These are phyloP conservation scores for Bubo scandiacus DNA, from an alignment of 2,113 vertebrate genomes.

Conservation along the genomic window DNA sequence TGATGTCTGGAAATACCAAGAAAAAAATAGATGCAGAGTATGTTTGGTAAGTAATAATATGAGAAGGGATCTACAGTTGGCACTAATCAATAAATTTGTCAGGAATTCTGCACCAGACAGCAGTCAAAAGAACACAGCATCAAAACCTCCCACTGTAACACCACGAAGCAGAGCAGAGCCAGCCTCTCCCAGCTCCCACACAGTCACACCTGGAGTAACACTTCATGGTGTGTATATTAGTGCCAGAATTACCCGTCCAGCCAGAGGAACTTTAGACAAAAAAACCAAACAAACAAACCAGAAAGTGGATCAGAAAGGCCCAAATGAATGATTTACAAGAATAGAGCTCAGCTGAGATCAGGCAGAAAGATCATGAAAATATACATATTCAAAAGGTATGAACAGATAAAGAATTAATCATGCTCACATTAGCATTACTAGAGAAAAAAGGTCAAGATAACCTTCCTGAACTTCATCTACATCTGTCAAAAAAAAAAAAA, in stretches of 20 bases:
- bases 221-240: fast-evolving
- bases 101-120: neutral
- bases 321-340: neutral
- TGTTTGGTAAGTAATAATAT: neutral
- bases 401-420: neutral
- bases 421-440: neutral
- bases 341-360: neutral
- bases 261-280: neutral
- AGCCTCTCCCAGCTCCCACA: neutral
- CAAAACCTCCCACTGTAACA: neutral
- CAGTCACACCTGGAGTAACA: neutral
- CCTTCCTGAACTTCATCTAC: neutral
- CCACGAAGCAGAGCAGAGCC: neutral
- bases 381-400: neutral
- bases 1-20: neutral
- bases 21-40: neutral
- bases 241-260: neutral
- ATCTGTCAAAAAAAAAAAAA: neutral
- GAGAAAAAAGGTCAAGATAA: neutral
- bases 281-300: neutral
- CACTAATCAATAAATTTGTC: neutral
- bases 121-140: neutral
- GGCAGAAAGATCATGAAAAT: neutral
- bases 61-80: neutral
- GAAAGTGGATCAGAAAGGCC: neutral